Conservation (phyloP, 2,113 vertebrate genomes). For the Calidris pugnax region DNA sequence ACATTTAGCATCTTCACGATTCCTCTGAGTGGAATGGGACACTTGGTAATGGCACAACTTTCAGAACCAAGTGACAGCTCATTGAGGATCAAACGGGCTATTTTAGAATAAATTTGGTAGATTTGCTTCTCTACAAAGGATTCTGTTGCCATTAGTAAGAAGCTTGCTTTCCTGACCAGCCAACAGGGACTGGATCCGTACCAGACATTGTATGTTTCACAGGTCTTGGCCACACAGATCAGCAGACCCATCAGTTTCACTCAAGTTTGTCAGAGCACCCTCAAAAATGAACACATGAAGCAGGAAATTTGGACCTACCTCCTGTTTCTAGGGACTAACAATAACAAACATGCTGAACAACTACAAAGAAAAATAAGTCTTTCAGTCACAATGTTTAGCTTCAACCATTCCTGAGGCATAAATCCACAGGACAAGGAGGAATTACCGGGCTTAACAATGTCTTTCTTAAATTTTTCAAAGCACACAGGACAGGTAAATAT, state of each 20-base stretch:
- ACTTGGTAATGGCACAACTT: background rate
- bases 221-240: background rate
- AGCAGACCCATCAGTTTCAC: background rate
- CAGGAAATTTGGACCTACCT: background rate
- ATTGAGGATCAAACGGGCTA: background rate
- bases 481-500: background rate
- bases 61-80: background rate
- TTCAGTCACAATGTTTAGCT: background rate
- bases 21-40: background rate
- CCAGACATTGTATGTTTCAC: fast-evolving
- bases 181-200: background rate
- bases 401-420: background rate
- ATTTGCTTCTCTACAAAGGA: background rate
- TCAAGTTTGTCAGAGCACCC: background rate
- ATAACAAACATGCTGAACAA: background rate
- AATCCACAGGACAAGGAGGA: background rate
- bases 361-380: background rate
- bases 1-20: background rate
- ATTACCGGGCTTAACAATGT: background rate
- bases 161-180: background rate
- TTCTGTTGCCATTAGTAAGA: background rate
- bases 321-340: background rate
- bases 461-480: background rate
- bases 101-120: background rate
- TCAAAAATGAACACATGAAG: background rate